Percentiles rank a stretch among this genome's conserved stretches.
Evolutionary conservation across 2,888 invertebrate genomes (phyloP).

Genomic region (Imbricaverruca yamaguchii): DNA sequence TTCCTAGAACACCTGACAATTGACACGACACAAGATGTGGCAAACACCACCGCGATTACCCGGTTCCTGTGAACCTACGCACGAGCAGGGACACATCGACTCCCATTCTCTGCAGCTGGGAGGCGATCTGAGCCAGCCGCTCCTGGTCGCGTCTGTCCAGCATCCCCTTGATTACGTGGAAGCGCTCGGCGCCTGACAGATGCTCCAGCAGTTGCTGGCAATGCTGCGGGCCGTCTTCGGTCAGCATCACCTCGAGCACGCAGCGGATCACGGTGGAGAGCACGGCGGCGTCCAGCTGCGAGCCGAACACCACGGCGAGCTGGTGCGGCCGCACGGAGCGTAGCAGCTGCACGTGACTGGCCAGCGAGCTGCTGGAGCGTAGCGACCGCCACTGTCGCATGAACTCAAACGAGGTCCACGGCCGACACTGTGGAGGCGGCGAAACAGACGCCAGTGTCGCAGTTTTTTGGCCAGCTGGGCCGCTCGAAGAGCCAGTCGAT

Average conservation of each 20-base stretch:
- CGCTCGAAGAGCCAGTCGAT: not conserved
- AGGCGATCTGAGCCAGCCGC: not conserved
- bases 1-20: no score
- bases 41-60: no score
- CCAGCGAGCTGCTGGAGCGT: not conserved
- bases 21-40: no score
- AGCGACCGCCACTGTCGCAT: not conserved
- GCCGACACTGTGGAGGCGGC: not conserved
- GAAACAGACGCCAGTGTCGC: not conserved
- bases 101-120: not conserved
- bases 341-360: not conserved
- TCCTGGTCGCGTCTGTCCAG: not conserved
- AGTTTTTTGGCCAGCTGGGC: no score
- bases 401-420: not conserved
- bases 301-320: not conserved
- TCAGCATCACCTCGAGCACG: slow-evolving; percentile 13
- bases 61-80: not conserved
- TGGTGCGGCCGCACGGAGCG: not conserved
- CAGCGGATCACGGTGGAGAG: slow-evolving; percentile 4
- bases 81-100: not conserved
- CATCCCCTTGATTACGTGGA: slow-evolving; percentile 1
- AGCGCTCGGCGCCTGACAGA: not conserved
- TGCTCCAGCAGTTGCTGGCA: not conserved
- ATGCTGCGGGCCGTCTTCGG: not conserved
- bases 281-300: not conserved